These are phyloP conservation scores for Anthrax anthrax DNA, from an alignment of 2,888 invertebrate genomes.

Conservation along the genomic window DNA sequence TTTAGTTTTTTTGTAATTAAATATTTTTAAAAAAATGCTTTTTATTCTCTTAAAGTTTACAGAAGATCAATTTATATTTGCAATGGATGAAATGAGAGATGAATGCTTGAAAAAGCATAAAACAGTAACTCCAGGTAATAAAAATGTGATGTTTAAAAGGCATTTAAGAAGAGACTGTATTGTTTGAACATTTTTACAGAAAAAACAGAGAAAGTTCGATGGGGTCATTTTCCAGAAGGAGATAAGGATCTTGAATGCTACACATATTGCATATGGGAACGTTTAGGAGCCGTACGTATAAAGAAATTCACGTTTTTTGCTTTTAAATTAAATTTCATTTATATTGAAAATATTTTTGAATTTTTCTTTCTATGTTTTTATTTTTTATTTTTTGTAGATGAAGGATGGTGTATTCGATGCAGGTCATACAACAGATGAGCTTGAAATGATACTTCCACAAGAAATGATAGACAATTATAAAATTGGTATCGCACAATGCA, in stretches of 20 bases:
- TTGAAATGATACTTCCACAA: slow-evolving; percentile 29
- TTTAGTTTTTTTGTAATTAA: too few species aligned
- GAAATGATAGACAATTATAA: slow-evolving; percentile 22
- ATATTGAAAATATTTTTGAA: neutral
- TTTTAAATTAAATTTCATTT: neutral
- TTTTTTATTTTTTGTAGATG: slow-evolving; percentile 18
- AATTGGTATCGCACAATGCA: slow-evolving; percentile 22
- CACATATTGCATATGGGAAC: slow-evolving; percentile 36
- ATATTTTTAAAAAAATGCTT: too few species aligned
- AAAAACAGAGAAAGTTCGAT: neutral
- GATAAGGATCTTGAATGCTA: slow-evolving; percentile 37
- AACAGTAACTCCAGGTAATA: neutral
- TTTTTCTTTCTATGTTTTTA: neutral
- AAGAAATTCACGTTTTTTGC: too few species aligned
- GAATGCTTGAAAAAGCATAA: neutral
- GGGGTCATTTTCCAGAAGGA: slow-evolving; percentile 6
- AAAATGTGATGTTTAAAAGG: too few species aligned
- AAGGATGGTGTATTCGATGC: slow-evolving; percentile 30
- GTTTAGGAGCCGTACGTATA: slow-evolving; percentile 38
- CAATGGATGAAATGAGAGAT: neutral
- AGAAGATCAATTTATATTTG: neutral
- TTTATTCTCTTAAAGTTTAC: too few species aligned
- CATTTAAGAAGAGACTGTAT: too few species aligned
- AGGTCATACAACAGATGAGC: slow-evolving; percentile 27
- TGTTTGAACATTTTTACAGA: neutral